Evolutionary conservation across 2,113 vertebrate species (phyloP).

Genomic region (Amphiprion percula): DNA sequence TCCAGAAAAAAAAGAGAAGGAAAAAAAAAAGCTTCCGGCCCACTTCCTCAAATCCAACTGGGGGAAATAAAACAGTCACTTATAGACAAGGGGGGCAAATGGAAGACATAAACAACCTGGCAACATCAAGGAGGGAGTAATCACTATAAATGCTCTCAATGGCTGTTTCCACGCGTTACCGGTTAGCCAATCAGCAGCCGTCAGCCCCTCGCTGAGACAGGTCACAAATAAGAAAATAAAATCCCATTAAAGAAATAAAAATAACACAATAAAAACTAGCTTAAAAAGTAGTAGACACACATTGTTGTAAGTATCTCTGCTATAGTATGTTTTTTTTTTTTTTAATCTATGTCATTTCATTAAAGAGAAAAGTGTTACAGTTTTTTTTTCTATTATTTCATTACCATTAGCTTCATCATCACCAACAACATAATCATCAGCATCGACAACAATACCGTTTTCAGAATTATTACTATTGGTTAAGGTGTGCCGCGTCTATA

Average conservation of each 20-base stretch:
- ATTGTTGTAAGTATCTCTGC: slow-evolving; percentile 76
- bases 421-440: slow-evolving; percentile 38
- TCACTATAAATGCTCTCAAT: slow-evolving; percentile 58
- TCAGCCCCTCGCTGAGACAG: slow-evolving; percentile 48
- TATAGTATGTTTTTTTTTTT: slow-evolving; percentile 60
- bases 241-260: slow-evolving; percentile 24
- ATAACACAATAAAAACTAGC: slow-evolving; percentile 64
- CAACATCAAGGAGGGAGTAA: slow-evolving; percentile 65
- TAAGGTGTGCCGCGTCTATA: slow-evolving; percentile 41
- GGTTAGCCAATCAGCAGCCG: slow-evolving; percentile 56
- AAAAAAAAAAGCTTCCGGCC: slow-evolving; percentile 27
- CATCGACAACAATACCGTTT: slow-evolving; percentile 54
- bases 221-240: slow-evolving; percentile 59
- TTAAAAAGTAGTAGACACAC: slow-evolving; percentile 74
- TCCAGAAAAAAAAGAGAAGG: slow-evolving; percentile 24
- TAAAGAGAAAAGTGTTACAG: slow-evolving; percentile 73
- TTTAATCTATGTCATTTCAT: slow-evolving; percentile 64
- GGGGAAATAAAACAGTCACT: slow-evolving; percentile 38
- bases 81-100: slow-evolving; percentile 52
- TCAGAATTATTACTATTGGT: slow-evolving; percentile 76
- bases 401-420: slow-evolving; percentile 35
- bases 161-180: slow-evolving; percentile 26
- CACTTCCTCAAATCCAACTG: slow-evolving; percentile 20
- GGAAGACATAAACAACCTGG: slow-evolving; percentile 80
- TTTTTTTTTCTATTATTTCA: slow-evolving; percentile 55